Conservation (phyloP, 1,140 invertebrate genomes). For the Pseudomyrmex flavicornis region DNA sequence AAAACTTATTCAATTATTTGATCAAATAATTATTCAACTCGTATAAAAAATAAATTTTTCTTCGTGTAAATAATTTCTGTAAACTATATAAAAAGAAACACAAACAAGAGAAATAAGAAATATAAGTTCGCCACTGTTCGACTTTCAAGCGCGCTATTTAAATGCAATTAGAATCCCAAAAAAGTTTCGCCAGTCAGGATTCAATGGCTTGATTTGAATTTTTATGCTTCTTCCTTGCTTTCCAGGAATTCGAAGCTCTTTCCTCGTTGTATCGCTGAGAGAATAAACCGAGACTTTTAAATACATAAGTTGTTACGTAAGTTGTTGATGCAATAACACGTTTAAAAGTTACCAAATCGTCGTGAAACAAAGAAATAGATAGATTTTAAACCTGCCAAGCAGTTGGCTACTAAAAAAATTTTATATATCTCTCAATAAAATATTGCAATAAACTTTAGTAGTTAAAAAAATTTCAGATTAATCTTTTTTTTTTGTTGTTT, state of each 20-base stretch:
- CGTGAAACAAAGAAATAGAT: constrained; percentile 21
- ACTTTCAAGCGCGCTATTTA: not conserved
- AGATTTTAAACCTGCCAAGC: not conserved
- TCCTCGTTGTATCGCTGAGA: not conserved
- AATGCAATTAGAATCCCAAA: not conserved
- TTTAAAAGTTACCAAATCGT: constrained; percentile 40
- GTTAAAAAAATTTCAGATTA: not conserved
- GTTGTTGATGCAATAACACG: not conserved
- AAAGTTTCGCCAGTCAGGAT: constrained; percentile 21
- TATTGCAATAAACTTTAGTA: not conserved
- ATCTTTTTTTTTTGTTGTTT: too few relatives aligned
- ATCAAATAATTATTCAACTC: too few relatives aligned
- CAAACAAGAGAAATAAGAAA: not conserved
- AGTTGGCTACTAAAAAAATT: not conserved
- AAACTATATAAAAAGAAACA: not conserved
- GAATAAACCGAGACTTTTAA: not conserved
- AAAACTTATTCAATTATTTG: too few relatives aligned
- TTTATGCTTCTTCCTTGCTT: not conserved
- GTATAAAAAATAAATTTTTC: too few relatives aligned
- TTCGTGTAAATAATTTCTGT: not conserved
- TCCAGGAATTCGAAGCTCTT: constrained; percentile 12
- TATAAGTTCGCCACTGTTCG: constrained; percentile 7
- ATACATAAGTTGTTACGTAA: constrained; percentile 36
- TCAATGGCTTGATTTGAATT: constrained; percentile 27
- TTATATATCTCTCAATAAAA: not conserved